phyloP scores from a whole-genome alignment of 2,888 invertebrate genomes.

The Ethmia dodecea region DNA sequence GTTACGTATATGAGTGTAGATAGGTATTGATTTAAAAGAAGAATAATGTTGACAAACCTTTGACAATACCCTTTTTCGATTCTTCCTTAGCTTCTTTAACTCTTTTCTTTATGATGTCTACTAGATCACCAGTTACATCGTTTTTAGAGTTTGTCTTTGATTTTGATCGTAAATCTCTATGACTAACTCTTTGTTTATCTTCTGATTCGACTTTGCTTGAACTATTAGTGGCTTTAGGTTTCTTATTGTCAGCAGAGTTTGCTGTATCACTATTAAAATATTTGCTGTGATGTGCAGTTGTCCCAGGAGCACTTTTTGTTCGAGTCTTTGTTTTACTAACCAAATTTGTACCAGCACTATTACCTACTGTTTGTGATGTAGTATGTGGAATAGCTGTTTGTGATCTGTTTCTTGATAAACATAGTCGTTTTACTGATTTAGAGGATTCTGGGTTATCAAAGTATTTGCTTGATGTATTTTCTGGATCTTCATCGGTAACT shows the following conservation, averaged over 20 bases:
- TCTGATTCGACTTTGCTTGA: slow-evolving; percentile 27
- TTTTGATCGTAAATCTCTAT: slow-evolving; percentile 47
- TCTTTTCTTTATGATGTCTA: slow-evolving; percentile 69
- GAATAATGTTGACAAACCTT: slow-evolving; percentile 52
- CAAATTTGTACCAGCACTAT: too few species aligned
- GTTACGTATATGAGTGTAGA: too few species aligned
- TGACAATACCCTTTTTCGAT: slow-evolving; percentile 43
- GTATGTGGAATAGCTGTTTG: slow-evolving; percentile 26
- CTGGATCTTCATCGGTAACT: slow-evolving; percentile 30
- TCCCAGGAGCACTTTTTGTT: slow-evolving; percentile 50
- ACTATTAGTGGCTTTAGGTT: slow-evolving; percentile 22
- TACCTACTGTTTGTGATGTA: background rate
- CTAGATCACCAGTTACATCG: slow-evolving; percentile 69
- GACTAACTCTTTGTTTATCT: slow-evolving; percentile 53
- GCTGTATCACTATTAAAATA: slow-evolving; percentile 36
- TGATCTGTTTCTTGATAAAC: slow-evolving; percentile 30
- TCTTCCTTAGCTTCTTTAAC: slow-evolving; percentile 63
- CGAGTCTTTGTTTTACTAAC: slow-evolving; percentile 28
- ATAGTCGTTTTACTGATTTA: slow-evolving; percentile 8
- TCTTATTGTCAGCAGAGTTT: slow-evolving; percentile 7
- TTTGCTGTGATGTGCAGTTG: slow-evolving; percentile 43
- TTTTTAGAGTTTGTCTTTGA: slow-evolving; percentile 34
- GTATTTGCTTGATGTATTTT: slow-evolving; percentile 38
- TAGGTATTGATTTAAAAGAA: too few species aligned
- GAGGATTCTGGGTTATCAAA: slow-evolving; percentile 27